Conservation (phyloP, 2,113 vertebrate genomes). For the Eulacestoma nigropectus region DNA sequence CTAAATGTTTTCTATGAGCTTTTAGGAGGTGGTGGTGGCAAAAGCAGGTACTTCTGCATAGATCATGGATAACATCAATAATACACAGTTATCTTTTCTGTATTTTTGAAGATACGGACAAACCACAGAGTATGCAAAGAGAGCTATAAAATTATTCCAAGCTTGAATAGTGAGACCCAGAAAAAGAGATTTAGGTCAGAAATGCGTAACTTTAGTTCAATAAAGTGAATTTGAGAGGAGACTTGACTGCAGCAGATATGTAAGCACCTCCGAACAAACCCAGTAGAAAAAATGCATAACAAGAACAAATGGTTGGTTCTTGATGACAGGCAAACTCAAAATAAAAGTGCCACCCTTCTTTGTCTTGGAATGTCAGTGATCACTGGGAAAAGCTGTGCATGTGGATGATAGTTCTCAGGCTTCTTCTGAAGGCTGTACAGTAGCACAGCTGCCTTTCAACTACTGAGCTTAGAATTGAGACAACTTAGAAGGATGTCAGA, state of each 20-base stretch:
- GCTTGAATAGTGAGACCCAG: not conserved
- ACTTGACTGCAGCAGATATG: not conserved
- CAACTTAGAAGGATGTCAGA: not conserved
- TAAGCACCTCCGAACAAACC: not conserved
- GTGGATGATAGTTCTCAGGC: not conserved
- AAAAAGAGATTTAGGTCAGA: not conserved
- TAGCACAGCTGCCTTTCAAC: not conserved
- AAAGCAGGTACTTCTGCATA: not conserved
- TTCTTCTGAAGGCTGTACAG: not conserved
- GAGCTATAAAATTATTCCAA: not conserved
- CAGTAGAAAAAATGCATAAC: not conserved
- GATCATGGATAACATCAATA: not conserved
- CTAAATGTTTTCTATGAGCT: not conserved
- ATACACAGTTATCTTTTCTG: not conserved
- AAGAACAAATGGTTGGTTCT: not conserved
- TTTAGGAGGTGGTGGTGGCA: not conserved
- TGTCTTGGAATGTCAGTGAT: not conserved
- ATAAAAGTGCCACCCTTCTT: not conserved
- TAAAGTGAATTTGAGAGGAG: not conserved
- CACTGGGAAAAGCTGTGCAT: not conserved
- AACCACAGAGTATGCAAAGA: not conserved
- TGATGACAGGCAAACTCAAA: not conserved
- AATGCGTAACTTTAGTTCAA: not conserved
- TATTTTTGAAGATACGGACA: not conserved
- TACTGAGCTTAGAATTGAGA: not conserved